phyloP scores from a whole-genome alignment of 2,797 vertebrate species.

The Acanthis flammea region DNA sequence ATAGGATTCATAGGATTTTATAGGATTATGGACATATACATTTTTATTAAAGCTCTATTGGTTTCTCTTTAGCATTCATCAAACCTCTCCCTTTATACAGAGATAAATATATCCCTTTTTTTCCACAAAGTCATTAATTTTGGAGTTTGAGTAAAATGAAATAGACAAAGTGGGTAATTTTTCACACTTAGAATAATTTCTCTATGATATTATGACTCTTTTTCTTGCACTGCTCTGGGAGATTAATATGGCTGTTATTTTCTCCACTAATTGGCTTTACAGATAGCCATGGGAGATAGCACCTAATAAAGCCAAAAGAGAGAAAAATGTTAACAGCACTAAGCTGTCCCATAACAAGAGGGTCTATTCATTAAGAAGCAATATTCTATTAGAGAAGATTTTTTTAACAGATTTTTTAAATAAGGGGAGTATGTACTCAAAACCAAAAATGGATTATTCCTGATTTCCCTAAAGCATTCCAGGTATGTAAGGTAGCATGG shows the following conservation, averaged over 20 bases:
- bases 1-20: conserved; percentile 51
- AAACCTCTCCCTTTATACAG: conserved; percentile 55
- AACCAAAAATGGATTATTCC: background rate
- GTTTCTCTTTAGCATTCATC: conserved; percentile 67
- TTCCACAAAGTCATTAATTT: conserved; percentile 75
- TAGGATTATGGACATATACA: conserved; percentile 54
- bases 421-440: background rate
- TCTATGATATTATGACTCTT: conserved; percentile 68
- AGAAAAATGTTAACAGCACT: conserved; percentile 47
- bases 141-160: conserved; percentile 76
- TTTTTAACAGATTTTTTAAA: background rate
- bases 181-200: conserved; percentile 81
- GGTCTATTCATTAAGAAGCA: conserved; percentile 18
- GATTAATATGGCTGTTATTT: conserved; percentile 78
- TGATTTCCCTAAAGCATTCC: background rate
- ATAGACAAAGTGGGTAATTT: conserved; percentile 78
- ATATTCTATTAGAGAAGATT: background rate
- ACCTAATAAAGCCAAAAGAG: conserved; percentile 57
- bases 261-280: conserved; percentile 72
- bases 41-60: conserved; percentile 65
- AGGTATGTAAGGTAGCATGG: background rate
- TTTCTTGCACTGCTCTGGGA: conserved; percentile 65
- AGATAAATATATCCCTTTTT: conserved; percentile 68
- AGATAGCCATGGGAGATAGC: conserved; percentile 66
- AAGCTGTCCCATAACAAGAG: conserved; percentile 13